Percentiles rank a stretch among this genome's conserved stretches.
Evolutionary conservation across 1,140 invertebrate species (phyloP).

Genomic region (Laodelphax striatellus): DNA sequence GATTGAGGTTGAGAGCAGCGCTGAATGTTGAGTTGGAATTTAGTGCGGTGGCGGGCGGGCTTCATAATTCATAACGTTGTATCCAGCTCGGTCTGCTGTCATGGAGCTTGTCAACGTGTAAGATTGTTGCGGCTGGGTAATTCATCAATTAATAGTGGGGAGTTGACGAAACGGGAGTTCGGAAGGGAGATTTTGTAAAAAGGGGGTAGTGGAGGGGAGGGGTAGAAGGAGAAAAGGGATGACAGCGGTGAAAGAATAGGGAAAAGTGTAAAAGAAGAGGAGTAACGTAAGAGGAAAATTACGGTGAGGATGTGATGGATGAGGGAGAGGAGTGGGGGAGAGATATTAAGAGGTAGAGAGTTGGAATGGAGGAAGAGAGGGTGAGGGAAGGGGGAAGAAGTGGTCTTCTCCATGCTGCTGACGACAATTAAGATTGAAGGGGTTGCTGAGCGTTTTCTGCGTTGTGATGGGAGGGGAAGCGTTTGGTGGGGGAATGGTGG

Average conservation of each 20-base stretch:
- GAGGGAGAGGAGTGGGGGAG: not conserved
- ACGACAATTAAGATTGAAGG: not conserved
- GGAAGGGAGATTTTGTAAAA: no score
- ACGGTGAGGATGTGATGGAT: not conserved
- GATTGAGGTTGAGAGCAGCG: no score
- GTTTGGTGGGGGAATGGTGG: not conserved
- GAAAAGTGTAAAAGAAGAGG: not conserved
- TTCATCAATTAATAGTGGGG: no score
- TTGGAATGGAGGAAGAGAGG: not conserved
- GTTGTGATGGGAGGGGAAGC: not conserved
- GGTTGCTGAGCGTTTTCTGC: not conserved
- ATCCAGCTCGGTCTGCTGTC: no score
- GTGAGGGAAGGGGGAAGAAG: not conserved
- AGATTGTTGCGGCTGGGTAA: no score
- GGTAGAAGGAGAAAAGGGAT: no score
- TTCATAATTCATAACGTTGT: no score
- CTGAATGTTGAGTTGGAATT: no score
- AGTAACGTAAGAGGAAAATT: not conserved
- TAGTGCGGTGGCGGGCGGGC: no score
- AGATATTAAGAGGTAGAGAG: conserved; percentile 4
- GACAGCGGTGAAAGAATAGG: not conserved
- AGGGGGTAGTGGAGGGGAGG: not conserved
- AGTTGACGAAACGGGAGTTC: no score
- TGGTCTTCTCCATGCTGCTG: no score
- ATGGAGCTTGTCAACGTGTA: no score